Conservation (phyloP, 64 coral and sea anemone genomes). For the Orbicella faveolata region DNA sequence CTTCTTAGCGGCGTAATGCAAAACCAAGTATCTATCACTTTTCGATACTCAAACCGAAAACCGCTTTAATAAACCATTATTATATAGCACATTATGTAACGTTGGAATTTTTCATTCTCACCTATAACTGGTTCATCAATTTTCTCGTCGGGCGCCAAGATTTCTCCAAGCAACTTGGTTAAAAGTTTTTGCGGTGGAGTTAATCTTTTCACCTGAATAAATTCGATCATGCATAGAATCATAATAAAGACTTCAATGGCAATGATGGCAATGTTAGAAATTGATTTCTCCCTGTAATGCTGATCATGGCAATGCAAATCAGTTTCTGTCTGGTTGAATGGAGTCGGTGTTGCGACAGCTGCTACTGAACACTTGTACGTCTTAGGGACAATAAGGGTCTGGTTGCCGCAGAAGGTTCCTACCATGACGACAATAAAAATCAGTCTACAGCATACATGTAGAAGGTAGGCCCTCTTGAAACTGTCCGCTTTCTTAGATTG, state of each 20-base stretch:
- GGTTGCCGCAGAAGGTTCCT: not conserved
- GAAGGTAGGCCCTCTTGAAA: not conserved
- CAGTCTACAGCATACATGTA: not conserved
- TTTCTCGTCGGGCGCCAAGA: not conserved
- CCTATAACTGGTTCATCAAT: not conserved
- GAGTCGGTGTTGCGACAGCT: not conserved
- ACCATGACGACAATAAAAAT: not conserved
- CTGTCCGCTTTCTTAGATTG: not conserved
- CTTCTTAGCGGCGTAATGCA: too few species aligned
- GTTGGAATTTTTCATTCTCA: not conserved
- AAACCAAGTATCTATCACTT: too few species aligned
- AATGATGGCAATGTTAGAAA: not conserved
- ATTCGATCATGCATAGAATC: not conserved
- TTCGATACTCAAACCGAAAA: too few species aligned
- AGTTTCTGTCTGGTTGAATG: not conserved
- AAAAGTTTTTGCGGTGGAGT: not conserved
- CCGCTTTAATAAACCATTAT: too few species aligned
- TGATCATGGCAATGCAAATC: conserved; percentile 2
- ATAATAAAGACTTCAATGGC: not conserved
- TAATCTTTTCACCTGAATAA: not conserved
- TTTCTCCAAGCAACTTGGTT: not conserved
- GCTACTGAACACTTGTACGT: not conserved
- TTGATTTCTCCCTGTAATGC: not conserved
- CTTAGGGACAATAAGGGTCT: not conserved
- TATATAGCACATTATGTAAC: too few species aligned